A percentile compares a stretch with the other conserved stretches of the same genome.
Conservation (phyloP, 2,888 invertebrate genomes). For the Drosophila subsilvestris region DNA sequence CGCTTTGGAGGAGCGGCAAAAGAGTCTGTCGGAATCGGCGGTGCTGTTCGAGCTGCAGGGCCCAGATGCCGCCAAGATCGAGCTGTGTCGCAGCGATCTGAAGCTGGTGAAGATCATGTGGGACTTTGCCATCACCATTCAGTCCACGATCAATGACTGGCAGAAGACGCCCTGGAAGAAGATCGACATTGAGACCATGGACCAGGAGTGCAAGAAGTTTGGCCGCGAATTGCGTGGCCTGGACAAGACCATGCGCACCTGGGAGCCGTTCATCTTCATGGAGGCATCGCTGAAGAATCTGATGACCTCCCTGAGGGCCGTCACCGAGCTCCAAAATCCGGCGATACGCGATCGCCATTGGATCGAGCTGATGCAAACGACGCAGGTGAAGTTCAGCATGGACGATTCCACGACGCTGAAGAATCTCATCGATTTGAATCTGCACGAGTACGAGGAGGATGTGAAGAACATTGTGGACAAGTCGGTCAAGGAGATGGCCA, state of each 20-base stretch:
- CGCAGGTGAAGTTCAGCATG: conserved; percentile 87
- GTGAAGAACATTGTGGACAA: conserved; percentile 98
- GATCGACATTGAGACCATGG: conserved; percentile 97
- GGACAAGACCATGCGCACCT: conserved; percentile 91
- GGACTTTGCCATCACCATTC: conserved; percentile 94
- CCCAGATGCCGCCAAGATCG: conserved; percentile 92
- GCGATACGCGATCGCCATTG: conserved; percentile 97
- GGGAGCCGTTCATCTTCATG: conserved; percentile 92
- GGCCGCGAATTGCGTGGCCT: conserved; percentile 92
- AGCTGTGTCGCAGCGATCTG: conserved; percentile 90
- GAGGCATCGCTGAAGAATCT: conserved; percentile 95
- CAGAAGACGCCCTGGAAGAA: conserved; percentile 96
- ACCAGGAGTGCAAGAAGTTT: conserved; percentile 96
- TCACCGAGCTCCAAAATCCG: conserved; percentile 97
- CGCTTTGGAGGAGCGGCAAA: conserved; percentile 88
- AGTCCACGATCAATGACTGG: conserved; percentile 94
- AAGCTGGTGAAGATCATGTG: conserved; percentile 91
- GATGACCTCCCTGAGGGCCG: conserved; percentile 95
- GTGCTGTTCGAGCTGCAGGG: conserved; percentile 93
- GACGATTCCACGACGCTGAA: conserved; percentile 90
- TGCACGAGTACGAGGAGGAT: conserved; percentile 97
- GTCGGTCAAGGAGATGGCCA: conserved; percentile 97
- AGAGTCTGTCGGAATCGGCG: conserved; percentile 89
- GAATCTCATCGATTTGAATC: conserved; percentile 92
- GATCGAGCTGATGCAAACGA: conserved; percentile 96